phyloP scores from a whole-genome alignment of 2,797 vertebrate species.

The Cercopithecus hamlyni region DNA sequence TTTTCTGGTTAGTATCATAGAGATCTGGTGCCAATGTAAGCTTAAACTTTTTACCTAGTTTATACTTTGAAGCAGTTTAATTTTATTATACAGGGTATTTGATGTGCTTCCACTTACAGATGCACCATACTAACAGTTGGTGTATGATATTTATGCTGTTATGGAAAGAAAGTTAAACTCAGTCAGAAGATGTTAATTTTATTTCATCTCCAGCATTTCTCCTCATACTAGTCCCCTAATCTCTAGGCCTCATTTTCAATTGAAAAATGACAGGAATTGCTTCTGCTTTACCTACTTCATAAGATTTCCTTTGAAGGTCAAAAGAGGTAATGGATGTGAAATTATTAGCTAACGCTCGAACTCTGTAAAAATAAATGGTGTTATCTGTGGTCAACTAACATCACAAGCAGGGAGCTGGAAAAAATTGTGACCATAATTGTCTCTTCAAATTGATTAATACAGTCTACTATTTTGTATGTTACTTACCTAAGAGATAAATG shows the following conservation, averaged over 20 bases:
- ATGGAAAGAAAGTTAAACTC: not conserved
- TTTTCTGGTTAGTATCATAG: not conserved
- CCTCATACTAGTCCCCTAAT: not conserved
- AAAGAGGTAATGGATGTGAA: not conserved
- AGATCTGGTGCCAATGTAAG: not conserved
- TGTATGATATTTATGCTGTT: not conserved
- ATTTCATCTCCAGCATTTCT: not conserved
- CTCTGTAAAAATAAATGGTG: not conserved
- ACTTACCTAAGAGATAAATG: not conserved
- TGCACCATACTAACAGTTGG: not conserved
- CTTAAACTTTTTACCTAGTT: not conserved
- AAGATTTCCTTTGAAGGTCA: not conserved
- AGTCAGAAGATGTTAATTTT: not conserved
- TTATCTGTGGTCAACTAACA: not conserved
- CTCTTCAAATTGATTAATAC: not conserved
- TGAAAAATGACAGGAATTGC: not conserved
- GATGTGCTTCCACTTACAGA: not conserved
- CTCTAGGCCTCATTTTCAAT: not conserved
- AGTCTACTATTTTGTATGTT: not conserved
- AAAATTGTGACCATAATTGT: not conserved
- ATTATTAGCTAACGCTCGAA: not conserved
- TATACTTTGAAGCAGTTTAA: not conserved
- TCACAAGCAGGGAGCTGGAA: not conserved
- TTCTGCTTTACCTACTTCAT: slow-evolving; percentile 8
- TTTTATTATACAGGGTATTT: not conserved